Evolutionary conservation across 2,888 invertebrate species (phyloP).

Genomic region (Plagiodera versicolora): DNA sequence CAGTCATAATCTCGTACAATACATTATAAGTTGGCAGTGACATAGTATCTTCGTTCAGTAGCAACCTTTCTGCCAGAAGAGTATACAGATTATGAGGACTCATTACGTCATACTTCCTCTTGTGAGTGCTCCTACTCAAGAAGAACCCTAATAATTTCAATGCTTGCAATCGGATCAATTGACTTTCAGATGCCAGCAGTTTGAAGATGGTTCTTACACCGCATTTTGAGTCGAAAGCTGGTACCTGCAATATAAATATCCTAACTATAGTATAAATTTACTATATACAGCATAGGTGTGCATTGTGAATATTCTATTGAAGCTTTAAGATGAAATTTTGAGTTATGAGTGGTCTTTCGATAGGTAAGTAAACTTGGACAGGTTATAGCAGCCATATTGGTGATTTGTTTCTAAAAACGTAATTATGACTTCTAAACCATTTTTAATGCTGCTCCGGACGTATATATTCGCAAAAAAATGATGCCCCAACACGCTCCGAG

Average conservation of each 20-base stretch:
- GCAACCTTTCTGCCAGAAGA: conserved; percentile 87
- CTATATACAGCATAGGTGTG: too few relatives aligned
- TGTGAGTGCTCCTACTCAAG: conserved; percentile 96
- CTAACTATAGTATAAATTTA: too few relatives aligned
- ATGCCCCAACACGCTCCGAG: too few relatives aligned
- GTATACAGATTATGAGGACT: conserved; percentile 98
- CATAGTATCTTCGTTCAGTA: conserved; percentile 85
- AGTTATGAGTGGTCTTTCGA: too few relatives aligned
- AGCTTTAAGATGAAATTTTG: too few relatives aligned
- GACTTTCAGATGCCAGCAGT: conserved; percentile 92
- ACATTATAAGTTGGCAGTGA: conserved; percentile 97
- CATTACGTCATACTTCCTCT: conserved; percentile 99
- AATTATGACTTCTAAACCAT: too few relatives aligned
- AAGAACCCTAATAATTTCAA: conserved; percentile 97
- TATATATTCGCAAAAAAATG: too few relatives aligned
- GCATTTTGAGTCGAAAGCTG: conserved; percentile 96
- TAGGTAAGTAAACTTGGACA: too few relatives aligned
- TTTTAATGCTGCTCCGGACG: too few relatives aligned
- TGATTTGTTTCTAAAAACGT: too few relatives aligned
- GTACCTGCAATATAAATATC: conserved; percentile 58
- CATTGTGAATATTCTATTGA: too few relatives aligned
- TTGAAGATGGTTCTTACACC: conserved; percentile 97
- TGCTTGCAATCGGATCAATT: conserved; percentile 92
- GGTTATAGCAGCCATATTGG: too few relatives aligned
- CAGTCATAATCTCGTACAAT: conserved; percentile 97